These are phyloP conservation scores for Heteromurus nitidus DNA, from an alignment of 2,888 invertebrate species.

Conservation along the genomic window DNA sequence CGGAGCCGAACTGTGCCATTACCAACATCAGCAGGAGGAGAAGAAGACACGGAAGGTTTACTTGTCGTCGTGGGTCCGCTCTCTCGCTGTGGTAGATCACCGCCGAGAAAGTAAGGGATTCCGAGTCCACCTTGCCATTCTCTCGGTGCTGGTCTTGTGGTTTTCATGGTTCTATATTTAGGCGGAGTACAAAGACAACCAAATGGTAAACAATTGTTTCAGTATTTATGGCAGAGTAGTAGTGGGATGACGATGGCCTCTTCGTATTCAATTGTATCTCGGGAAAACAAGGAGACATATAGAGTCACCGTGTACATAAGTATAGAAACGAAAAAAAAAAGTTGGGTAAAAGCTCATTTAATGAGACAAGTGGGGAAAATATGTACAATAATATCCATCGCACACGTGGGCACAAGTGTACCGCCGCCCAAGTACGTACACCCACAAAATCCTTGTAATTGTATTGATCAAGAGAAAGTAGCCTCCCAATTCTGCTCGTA, in stretches of 20 bases:
- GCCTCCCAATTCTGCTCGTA: too few species aligned
- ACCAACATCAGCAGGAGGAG: slow-evolving; percentile 8
- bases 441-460: too few species aligned
- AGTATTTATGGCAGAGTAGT: too few species aligned
- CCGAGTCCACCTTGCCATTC: slow-evolving; percentile 71
- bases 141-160: slow-evolving; percentile 63
- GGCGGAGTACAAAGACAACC: slow-evolving; percentile 18
- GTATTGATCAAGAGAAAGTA: too few species aligned
- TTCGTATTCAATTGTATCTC: background rate
- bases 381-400: too few species aligned
- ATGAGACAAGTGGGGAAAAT: slow-evolving; percentile 22
- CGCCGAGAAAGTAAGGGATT: slow-evolving; percentile 65
- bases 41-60: background rate
- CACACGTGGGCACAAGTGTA: too few species aligned
- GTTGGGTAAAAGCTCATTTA: background rate
- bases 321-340: background rate
- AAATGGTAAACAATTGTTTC: too few species aligned
- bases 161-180: slow-evolving; percentile 58
- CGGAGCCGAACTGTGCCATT: slow-evolving; percentile 61
- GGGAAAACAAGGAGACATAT: slow-evolving; percentile 9
- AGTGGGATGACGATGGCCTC: too few species aligned
- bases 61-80: slow-evolving; percentile 1
- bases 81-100: slow-evolving; percentile 23
- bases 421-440: too few species aligned
- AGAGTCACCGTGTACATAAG: background rate